Evolutionary conservation across 64 coral and sea anemone genomes (phyloP), one percentile per base, ranked within the genome.

Genomic region (Montipora cactus): DNA sequence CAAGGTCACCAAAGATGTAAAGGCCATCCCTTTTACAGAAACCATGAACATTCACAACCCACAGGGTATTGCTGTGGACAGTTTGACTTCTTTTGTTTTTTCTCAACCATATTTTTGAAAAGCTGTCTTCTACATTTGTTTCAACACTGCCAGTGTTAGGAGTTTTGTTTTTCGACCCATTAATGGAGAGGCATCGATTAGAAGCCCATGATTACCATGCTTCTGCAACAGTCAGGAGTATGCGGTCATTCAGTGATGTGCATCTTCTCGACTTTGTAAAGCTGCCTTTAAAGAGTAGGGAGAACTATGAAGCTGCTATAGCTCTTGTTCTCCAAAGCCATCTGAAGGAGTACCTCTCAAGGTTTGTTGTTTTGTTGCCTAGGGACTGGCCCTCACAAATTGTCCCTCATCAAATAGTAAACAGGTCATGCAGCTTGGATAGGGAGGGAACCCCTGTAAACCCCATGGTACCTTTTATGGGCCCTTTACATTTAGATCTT

Each of bases 261-360:
- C 49, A 89, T 81, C 14, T 94, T 44, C 51, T 89, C 13, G 78
- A 94, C 50, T 94, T 94, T 89, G 66, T 94, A 3, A 74, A 94
- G 46, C 64, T 89, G 21, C 69, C 78, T 87, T 69, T 93, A 93
- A 93, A 93, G 59, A 71, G 76, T 74, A 93, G 28, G 78, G 37
- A 19, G 7, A 83, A 94, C 16, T 89, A 89, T 94, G 64, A 89
- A 61, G 10, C 46, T 44, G 92, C 92, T 4, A 19, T 94, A 50
- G 69, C 48, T 59, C 3, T 94, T 8, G 92, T 81, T 20, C 15
- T 88, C 13, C 44, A 53, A 74, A 87, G n/a, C 51, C 45, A 88
- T 51, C 59, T 81, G 1, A 94, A 49, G 19, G 66, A 89, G 5
- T 77, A 94, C 44, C 76, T 73, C 25, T 94, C 76, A 45, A 81